Percentiles rank a stretch among this genome's conserved stretches.
These are phyloP conservation scores for Heliangelus exortis DNA, from an alignment of 2,797 vertebrate genomes.

Conservation along the genomic window DNA sequence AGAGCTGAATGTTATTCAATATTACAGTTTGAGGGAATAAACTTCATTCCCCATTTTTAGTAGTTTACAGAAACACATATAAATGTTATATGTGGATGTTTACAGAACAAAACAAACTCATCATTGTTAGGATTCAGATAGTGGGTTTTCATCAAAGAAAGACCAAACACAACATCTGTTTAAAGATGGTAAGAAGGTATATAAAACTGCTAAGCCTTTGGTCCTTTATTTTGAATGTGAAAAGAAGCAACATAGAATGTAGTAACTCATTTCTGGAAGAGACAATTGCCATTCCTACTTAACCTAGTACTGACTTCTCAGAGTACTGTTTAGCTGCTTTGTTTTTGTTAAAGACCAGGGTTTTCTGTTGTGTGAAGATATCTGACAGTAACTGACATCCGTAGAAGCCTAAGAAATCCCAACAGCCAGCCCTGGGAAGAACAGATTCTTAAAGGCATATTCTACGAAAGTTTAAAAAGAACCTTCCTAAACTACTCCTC, in stretches of 20 bases:
- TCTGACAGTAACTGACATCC: neutral
- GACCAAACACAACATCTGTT: neutral
- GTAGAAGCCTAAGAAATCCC: neutral
- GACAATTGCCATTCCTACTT: neutral
- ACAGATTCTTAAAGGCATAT: neutral
- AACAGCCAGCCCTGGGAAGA: neutral
- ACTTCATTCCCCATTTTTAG: neutral
- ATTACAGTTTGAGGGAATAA: neutral
- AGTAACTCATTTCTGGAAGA: neutral
- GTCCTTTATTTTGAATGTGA: neutral
- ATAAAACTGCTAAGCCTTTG: neutral
- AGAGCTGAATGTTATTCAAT: neutral
- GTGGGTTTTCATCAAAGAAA: neutral
- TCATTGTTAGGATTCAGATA: neutral
- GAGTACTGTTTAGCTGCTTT: neutral
- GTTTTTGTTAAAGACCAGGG: neutral
- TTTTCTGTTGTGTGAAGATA: neutral
- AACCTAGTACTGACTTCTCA: neutral
- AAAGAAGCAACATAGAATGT: neutral
- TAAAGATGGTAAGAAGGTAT: neutral
- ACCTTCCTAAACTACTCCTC: neutral
- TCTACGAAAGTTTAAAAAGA: neutral
- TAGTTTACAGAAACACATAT: neutral
- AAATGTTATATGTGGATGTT: neutral
- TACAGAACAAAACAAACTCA: neutral